These are phyloP conservation scores for Ophioninae sp. DNA, from an alignment of 2,888 invertebrate species.

Conservation along the genomic window DNA sequence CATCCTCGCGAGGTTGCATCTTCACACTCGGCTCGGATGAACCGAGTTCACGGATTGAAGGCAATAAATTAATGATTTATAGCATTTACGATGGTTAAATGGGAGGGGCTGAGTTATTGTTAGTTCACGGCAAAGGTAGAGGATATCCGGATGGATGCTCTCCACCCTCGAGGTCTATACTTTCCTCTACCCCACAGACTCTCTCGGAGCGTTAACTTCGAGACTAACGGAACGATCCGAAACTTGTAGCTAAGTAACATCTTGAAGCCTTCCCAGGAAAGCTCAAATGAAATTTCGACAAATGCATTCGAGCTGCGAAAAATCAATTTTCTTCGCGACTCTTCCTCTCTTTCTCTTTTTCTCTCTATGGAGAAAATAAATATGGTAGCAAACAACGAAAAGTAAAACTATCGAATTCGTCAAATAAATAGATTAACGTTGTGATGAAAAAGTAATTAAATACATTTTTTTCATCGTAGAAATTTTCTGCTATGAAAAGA, in stretches of 20 bases:
- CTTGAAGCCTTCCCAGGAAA: constrained; percentile 10
- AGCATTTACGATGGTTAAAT: constrained; percentile 28
- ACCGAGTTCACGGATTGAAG: constrained; percentile 44
- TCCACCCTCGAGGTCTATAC: constrained; percentile 14
- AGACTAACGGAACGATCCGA: constrained; percentile 32
- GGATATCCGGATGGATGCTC: constrained; percentile 33
- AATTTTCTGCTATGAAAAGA: too few species aligned
- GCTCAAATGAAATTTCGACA: constrained; percentile 10
- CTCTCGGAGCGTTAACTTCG: constrained; percentile 33
- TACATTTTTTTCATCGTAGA: too few species aligned
- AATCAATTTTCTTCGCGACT: too few species aligned
- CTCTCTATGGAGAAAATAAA: too few species aligned
- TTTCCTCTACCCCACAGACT: constrained; percentile 10
- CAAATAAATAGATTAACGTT: too few species aligned
- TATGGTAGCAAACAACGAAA: too few species aligned
- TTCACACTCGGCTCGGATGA: constrained; percentile 32
- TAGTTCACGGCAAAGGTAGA: constrained; percentile 4
- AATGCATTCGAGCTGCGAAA: neutral
- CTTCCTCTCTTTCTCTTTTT: too few species aligned
- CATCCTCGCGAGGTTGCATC: neutral
- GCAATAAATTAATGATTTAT: constrained; percentile 55
- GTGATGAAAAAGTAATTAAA: too few species aligned
- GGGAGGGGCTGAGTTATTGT: constrained; percentile 12
- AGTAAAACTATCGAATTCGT: too few species aligned
- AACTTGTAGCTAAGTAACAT: constrained; percentile 16